Base-by-base conservation (phyloP, 2,888 invertebrate genomes). In the Frankliniella intonsa region DNA sequence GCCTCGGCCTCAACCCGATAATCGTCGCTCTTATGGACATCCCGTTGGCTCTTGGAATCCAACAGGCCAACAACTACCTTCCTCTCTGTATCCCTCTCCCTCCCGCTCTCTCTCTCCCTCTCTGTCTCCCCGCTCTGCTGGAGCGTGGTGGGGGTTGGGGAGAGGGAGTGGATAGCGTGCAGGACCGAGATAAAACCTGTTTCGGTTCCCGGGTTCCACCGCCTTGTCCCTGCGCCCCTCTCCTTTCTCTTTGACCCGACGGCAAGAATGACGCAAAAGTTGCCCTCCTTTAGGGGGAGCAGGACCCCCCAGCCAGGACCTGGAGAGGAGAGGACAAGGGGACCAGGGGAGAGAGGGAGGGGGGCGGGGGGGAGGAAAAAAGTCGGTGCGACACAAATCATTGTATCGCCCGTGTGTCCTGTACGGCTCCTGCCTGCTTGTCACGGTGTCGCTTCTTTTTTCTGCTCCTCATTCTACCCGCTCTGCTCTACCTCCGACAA, bases 251-350 rank as follows among this genome's bases (percentile, higher is more conserved):
- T 76, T 76, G 69, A 76, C 22, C 69, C 22, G 69, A 76, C 69
- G 69, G 25, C 69, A 76, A 76, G 69, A 76, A 76, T 76, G 69
- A 22, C 69, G 69, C 69, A 76, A 76, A 76, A 76, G 69, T 76
- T 76, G 69, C 69, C 69, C 69, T 76, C 25, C n/a, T 22, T 25
- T 25, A 25, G 22, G 69, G 25, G 11, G 22, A 69, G 69, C 19
- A 76, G 19, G 55, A 55, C 14, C 55, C 14, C 17, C 14, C 38
- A 38, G 38, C 38, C 38, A 38, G 38, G 38, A 38, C 38, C 38
- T 19, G 55, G 55, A 14, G 22, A 22, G 69, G 69, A 76, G 22
- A 22, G 25, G n/a, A 69, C n/a, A 76, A 19, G 25, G 25, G 22
- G 25, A 12, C 11, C 9, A 38, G 38, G 55, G 55, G 14, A 11